These are phyloP conservation scores for Plumapathes pennacea DNA, from an alignment of 92 coral and sea anemone genomes.

Conservation along the genomic window DNA sequence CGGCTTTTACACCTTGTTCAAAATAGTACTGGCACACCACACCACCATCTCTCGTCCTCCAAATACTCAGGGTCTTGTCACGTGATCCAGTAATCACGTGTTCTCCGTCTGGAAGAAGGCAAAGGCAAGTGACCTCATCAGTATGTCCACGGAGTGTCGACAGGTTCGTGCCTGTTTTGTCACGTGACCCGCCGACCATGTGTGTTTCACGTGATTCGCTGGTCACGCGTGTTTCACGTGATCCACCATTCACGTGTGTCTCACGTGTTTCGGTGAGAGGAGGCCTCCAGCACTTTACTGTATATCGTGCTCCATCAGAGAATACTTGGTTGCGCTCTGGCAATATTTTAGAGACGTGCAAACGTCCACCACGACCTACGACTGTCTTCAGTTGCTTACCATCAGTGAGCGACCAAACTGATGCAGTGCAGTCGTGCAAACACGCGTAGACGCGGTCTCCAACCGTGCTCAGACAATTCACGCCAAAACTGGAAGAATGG, in stretches of 20 bases:
- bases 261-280: no score
- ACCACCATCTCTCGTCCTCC: constrained; percentile 13
- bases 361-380: constrained; percentile 36
- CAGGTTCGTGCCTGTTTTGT: no score
- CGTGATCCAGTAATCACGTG: constrained; percentile 47
- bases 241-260: not conserved
- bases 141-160: constrained; percentile 11
- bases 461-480: constrained; percentile 14
- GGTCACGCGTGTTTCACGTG: not conserved
- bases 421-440: constrained; percentile 33
- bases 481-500: constrained; percentile 37
- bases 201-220: not conserved
- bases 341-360: constrained; percentile 35
- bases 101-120: constrained; percentile 11
- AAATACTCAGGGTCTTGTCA: constrained; percentile 42
- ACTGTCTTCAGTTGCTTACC: constrained; percentile 14
- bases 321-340: constrained; percentile 14
- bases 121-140: constrained; percentile 20
- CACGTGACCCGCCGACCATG: not conserved
- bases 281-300: constrained; percentile 45
- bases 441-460: constrained; percentile 31
- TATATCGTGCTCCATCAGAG: constrained; percentile 41
- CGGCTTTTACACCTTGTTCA: constrained; percentile 32
- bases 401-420: constrained; percentile 25
- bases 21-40: constrained; percentile 39